Evolutionary conservation across 37 sponge, comb jelly and placozoan genomes (phyloP), one percentile per base, ranked within the genome.

Genomic region (Diacarnus erythraeanus): DNA sequence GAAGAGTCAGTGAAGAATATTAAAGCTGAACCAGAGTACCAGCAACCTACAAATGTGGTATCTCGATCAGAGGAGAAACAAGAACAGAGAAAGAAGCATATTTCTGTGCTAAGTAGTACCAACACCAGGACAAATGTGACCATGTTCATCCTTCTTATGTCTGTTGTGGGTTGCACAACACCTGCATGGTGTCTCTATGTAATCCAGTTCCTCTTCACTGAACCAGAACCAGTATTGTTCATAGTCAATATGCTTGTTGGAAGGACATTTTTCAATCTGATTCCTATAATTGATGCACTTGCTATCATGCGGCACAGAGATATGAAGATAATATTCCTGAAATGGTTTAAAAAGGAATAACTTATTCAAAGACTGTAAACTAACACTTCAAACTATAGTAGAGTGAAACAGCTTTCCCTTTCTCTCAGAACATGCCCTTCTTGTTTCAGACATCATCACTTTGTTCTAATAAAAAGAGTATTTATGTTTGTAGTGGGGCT

Each of bases 231-330:
- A 68, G 38, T 20, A 21, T 68, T 68, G 20, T 38, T 4, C 20
- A 68, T 68, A 35, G 37, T 68, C 18, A 34, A 27, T 18, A 68
- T 68, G 37, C 37, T 68, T 6, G 38, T 68, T 35, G 69, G 69
- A 38, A 68, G 69, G 20, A 68, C 69, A 21, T 29, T 68, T 12
- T 34, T 35, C 39, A 8, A 68, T 20, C 27, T 34, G 8, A 18
- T 68, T 17, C 39, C 69, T 68, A 6, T 68, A 2, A 20, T 37
- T 6, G 69, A 68, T 21, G 3, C 37, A 36, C 5, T 63, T 23
- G 64, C 31, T 63, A 63, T 63, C 8, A 30, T 63, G 31, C 8
- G 64, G 20, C 6, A 63, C 31, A n/a, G 64, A 30, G 64, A 63
- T 15, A 8, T 63, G 10, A 47, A 47, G 12, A 47, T 12, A 6